These are phyloP conservation scores for Hyaena hyaena DNA, from an alignment of 2,113 vertebrate species.

Conservation along the genomic window DNA sequence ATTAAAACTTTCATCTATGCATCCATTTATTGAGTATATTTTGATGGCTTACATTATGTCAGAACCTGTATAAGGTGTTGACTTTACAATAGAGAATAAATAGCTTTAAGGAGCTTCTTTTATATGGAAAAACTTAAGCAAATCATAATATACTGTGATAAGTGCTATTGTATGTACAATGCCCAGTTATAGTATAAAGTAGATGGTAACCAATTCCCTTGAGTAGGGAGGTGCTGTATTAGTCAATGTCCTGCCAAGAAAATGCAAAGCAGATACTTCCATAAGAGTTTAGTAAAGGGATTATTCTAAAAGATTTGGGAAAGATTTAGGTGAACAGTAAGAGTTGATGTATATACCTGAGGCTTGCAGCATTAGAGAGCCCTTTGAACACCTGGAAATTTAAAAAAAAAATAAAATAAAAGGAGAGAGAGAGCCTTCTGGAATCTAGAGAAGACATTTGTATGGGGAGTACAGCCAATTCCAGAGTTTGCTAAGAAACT, in stretches of 20 bases:
- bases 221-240: not conserved
- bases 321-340: not conserved
- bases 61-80: not conserved
- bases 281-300: not conserved
- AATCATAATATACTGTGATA: not conserved
- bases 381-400: not conserved
- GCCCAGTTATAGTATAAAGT: not conserved
- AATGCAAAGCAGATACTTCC: not conserved
- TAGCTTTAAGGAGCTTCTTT: not conserved
- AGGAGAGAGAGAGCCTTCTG: not conserved
- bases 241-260: not conserved
- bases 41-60: not conserved
- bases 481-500: not conserved
- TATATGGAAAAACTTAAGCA: not conserved
- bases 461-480: not conserved
- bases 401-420: not conserved
- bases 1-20: not conserved
- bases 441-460: not conserved
- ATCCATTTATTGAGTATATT: not conserved
- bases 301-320: not conserved
- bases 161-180: not conserved
- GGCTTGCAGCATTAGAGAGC: not conserved
- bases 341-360: not conserved
- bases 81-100: not conserved
- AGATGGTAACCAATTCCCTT: not conserved